These are phyloP conservation scores for Halcyon smyrnensis DNA, from an alignment of 2,797 vertebrate genomes.

Conservation along the genomic window DNA sequence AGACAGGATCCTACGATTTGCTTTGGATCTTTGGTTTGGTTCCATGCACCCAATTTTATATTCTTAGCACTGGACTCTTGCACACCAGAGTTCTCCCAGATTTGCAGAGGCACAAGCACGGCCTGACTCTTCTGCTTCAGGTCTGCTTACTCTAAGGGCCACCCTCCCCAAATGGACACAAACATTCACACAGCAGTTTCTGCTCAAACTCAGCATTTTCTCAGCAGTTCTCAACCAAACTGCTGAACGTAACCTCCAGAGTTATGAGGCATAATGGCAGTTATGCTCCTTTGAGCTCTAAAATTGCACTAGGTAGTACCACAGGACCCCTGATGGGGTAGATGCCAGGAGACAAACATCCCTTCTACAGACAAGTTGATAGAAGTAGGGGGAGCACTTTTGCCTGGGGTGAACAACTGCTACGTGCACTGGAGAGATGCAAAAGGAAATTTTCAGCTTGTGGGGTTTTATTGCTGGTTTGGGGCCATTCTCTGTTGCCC, in stretches of 20 bases:
- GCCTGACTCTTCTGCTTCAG: neutral
- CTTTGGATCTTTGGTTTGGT: neutral
- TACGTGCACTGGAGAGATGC: neutral
- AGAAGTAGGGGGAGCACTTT: neutral
- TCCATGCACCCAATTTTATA: neutral
- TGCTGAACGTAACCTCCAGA: neutral
- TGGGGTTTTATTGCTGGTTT: constrained; percentile 1
- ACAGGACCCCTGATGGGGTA: neutral
- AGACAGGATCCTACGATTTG: neutral
- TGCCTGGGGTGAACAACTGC: neutral
- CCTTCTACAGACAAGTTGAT: neutral
- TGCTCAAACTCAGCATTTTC: constrained; percentile 8
- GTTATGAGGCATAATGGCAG: neutral
- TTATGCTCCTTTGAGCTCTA: neutral
- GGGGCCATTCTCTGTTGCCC: neutral
- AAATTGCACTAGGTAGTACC: neutral
- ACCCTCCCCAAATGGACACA: neutral
- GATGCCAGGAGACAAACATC: neutral
- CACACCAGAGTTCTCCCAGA: neutral
- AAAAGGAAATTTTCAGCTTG: neutral
- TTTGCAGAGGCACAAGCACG: neutral
- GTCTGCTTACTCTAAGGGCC: neutral
- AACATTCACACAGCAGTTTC: neutral
- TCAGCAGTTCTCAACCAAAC: neutral
- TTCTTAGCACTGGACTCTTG: neutral